These are phyloP conservation scores for Heliconius charithonia DNA, from an alignment of 2,888 invertebrate species.

Conservation along the genomic window DNA sequence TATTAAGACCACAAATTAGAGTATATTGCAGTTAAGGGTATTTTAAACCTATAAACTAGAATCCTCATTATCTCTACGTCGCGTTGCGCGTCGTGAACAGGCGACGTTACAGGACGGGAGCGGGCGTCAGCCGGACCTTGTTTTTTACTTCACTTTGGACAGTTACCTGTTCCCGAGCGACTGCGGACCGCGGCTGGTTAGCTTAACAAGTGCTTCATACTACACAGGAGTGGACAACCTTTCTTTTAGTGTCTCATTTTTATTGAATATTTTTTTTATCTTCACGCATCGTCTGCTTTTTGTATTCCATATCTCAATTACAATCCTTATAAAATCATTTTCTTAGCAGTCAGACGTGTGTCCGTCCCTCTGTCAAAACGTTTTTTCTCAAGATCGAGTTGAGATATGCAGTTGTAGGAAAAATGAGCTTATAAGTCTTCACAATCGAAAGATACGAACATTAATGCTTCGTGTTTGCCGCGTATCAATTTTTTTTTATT, in stretches of 20 bases:
- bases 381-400: no score
- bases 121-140: slow-evolving; percentile 65
- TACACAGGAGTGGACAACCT: slow-evolving; percentile 68
- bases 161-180: slow-evolving; percentile 79
- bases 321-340: no score
- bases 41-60: not conserved
- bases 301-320: no score
- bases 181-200: slow-evolving; percentile 72
- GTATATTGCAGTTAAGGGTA: not conserved
- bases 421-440: no score
- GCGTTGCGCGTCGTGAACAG: slow-evolving; percentile 40
- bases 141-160: slow-evolving; percentile 69
- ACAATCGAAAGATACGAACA: no score
- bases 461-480: no score
- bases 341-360: no score
- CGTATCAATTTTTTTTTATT: no score
- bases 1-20: not conserved
- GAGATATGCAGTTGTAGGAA: no score
- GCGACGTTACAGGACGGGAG: slow-evolving; percentile 54
- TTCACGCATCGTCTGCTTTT: not conserved
- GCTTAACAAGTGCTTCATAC: slow-evolving; percentile 78
- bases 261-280: not conserved
- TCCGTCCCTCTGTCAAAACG: no score
- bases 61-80: not conserved
- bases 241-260: slow-evolving; percentile 46